phyloP scores from a whole-genome alignment of 2,888 invertebrate genomes.

The Cantharis rustica region DNA sequence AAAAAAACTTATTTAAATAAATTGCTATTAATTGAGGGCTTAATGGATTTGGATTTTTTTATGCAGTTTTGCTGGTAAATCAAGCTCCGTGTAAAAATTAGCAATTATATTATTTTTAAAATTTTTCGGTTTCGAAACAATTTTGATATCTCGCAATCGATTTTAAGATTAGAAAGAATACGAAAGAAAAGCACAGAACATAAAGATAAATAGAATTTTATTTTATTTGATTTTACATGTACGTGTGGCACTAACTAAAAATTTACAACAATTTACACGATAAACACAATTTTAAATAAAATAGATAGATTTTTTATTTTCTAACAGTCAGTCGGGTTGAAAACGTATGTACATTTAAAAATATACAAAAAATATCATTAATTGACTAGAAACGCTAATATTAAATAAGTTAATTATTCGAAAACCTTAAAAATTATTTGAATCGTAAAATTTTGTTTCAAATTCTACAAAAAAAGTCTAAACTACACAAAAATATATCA shows the following conservation, averaged over 20 bases:
- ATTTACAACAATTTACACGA: background rate
- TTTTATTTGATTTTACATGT: background rate
- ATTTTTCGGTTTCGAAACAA: no score
- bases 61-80: no score
- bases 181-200: background rate
- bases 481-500: background rate
- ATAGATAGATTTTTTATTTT: background rate
- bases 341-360: background rate
- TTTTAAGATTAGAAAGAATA: no score
- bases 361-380: background rate
- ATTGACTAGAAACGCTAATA: background rate
- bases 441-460: background rate
- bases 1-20: background rate
- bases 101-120: no score
- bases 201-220: background rate
- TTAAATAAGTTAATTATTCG: background rate
- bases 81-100: no score
- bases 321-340: background rate
- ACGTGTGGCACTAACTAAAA: background rate
- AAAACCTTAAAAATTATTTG: background rate
- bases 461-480: background rate
- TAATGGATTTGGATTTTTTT: no score
- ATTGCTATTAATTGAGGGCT: background rate
- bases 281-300: background rate
- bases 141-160: no score